A percentile compares a stretch with the other conserved stretches of the same genome.
These are phyloP conservation scores for Aegypius monachus DNA, from an alignment of 2,113 vertebrate species.

Conservation along the genomic window DNA sequence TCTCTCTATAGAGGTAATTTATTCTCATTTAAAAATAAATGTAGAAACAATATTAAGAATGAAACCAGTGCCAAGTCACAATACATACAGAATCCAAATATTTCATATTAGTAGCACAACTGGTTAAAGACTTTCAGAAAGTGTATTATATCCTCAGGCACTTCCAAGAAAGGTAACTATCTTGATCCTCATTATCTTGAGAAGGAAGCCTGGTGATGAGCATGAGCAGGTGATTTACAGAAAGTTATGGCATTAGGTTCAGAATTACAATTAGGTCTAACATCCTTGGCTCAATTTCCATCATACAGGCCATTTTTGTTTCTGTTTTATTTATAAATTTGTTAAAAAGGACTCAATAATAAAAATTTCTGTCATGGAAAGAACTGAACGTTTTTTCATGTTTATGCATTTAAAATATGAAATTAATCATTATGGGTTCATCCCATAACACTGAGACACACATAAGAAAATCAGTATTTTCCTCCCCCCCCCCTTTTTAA, in stretches of 20 bases:
- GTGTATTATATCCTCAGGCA: not conserved
- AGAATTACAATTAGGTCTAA: not conserved
- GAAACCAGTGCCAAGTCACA: not conserved
- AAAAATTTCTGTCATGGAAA: not conserved
- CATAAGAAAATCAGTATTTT: not conserved
- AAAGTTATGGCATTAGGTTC: not conserved
- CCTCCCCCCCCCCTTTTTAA: too few relatives aligned
- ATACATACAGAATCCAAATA: not conserved
- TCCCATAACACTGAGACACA: not conserved
- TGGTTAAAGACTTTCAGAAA: not conserved
- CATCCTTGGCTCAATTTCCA: not conserved
- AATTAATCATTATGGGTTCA: not conserved
- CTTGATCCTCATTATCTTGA: not conserved
- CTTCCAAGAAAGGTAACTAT: not conserved
- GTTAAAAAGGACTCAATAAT: not conserved
- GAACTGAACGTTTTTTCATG: not conserved
- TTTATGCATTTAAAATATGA: not conserved
- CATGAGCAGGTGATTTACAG: not conserved
- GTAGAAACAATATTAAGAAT: not conserved
- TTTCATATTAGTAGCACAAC: not conserved
- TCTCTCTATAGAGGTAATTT: not conserved
- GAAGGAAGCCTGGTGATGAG: not conserved
- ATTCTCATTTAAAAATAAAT: not conserved
- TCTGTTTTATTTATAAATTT: not conserved
- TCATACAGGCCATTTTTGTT: not conserved